phyloP scores from a whole-genome alignment of 2,113 vertebrate genomes.

The Nyctereutes procyonoides region DNA sequence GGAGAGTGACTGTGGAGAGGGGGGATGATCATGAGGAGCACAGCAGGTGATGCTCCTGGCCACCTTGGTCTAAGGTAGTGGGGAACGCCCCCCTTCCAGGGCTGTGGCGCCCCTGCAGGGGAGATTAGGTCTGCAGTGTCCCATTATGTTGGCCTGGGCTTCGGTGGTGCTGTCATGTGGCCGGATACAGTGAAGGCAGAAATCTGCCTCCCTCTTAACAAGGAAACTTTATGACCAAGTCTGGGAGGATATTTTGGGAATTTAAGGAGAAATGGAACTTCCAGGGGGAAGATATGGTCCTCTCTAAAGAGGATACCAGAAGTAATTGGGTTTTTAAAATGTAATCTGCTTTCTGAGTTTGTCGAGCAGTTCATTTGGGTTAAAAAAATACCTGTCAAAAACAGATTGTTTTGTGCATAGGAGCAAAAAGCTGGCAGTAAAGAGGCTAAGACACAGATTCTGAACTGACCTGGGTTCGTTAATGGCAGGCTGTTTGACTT shows the following conservation, averaged over 20 bases:
- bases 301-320: background rate
- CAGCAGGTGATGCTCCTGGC: background rate
- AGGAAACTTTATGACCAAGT: background rate
- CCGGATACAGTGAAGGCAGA: background rate
- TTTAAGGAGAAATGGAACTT: background rate
- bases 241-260: background rate
- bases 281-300: background rate
- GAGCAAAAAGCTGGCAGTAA: background rate
- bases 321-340: background rate
- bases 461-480: background rate
- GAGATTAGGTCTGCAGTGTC: too few species aligned
- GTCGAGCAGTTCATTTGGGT: background rate
- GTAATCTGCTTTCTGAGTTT: background rate
- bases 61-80: background rate
- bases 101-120: fast-evolving
- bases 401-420: background rate
- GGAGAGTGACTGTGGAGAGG: background rate
- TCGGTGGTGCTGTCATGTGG: background rate
- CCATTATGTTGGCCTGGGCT: background rate
- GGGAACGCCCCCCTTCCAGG: too few species aligned
- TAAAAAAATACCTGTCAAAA: background rate
- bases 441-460: background rate
- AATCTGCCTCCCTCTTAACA: background rate
- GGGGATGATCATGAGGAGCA: too few species aligned
- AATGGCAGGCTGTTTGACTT: background rate